Base-by-base conservation (phyloP, 2,888 invertebrate species). In the Volucella inanis region DNA sequence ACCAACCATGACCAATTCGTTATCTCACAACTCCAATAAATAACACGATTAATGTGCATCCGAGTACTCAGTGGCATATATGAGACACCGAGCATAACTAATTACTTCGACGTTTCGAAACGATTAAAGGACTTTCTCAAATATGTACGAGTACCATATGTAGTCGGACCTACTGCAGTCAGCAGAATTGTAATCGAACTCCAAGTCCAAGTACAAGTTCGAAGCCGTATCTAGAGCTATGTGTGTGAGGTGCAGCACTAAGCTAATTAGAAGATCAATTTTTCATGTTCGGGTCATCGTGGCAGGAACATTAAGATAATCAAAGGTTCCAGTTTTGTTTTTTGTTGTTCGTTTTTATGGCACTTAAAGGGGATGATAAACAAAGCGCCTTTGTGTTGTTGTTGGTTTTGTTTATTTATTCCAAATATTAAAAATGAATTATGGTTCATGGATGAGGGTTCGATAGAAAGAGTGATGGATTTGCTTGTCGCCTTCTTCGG, bases 41-140 rank as follows among this genome's bases (percentile, higher is more conserved):
- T 85, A 81, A 85, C 72, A 81, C 85, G 81, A 85, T 85, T 85
- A 85, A 85, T 85, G 85, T 85, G 76, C 81, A 85, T 77, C 57
- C 65, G 81, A 57, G 38, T 81, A 59, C 67, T 52, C 57, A 47
- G 76, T 77, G 76, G 72, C 84, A 85, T 45, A 72, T 64, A 76
- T 85, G 81, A 77, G 76, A 76, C 80, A 76, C 54, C 81, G 59
- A 85, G 71, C 85, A 81, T 50, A 81, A 85, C 76, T 85, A 85
- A 85, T 85, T 85, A 77, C 81, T 52, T 76, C 15, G 54, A 81
- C 72, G 70, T 72, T 67, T 59, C 61, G 64, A 85, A 85, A 72
- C 85, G 81, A 85, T 85, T 85, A 76, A 85, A 85, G 85, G 85
- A 85, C 76, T 70, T 61, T 38, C 74, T 55, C 54, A 45, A 4